phyloP scores from a whole-genome alignment of 1,140 invertebrate species.

The Achroia grisella region DNA sequence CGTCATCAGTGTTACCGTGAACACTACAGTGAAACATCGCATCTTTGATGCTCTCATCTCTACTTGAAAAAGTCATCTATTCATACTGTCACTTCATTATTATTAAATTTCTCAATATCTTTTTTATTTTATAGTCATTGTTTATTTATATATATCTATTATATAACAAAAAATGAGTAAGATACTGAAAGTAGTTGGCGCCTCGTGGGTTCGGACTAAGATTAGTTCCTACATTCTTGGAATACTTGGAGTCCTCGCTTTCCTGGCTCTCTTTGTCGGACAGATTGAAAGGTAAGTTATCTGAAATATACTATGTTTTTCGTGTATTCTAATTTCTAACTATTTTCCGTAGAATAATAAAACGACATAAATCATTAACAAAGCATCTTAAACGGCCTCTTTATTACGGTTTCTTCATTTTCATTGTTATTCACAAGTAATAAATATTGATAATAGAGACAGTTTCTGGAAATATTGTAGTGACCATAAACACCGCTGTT shows the following conservation, averaged over 20 bases:
- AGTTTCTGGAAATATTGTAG: too few species aligned
- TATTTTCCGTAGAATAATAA: too few species aligned
- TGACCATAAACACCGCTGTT: too few species aligned
- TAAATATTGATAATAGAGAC: too few species aligned
- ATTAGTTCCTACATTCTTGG: slow-evolving; percentile 81
- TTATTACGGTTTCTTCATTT: too few species aligned
- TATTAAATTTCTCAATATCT: slow-evolving; percentile 71
- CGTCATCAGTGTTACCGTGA: slow-evolving; percentile 29
- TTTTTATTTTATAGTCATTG: slow-evolving; percentile 67
- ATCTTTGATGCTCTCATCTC: slow-evolving; percentile 62
- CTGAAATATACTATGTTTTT: neutral
- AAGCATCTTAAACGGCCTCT: too few species aligned
- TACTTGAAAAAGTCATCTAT: slow-evolving; percentile 61
- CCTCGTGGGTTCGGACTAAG: slow-evolving; percentile 84
- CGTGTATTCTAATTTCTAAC: too few species aligned
- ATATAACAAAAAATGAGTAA: slow-evolving; percentile 45
- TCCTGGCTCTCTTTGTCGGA: slow-evolving; percentile 79
- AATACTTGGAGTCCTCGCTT: slow-evolving; percentile 78
- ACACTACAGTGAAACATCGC: slow-evolving; percentile 19
- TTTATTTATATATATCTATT: slow-evolving; percentile 22
- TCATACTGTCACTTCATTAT: slow-evolving; percentile 71
- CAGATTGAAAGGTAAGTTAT: slow-evolving; percentile 76
- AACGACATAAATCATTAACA: too few species aligned
- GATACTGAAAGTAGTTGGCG: slow-evolving; percentile 86
- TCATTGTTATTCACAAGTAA: too few species aligned